phyloP scores from a whole-genome alignment of 2,888 invertebrate genomes.

The Proisotoma minuta region DNA sequence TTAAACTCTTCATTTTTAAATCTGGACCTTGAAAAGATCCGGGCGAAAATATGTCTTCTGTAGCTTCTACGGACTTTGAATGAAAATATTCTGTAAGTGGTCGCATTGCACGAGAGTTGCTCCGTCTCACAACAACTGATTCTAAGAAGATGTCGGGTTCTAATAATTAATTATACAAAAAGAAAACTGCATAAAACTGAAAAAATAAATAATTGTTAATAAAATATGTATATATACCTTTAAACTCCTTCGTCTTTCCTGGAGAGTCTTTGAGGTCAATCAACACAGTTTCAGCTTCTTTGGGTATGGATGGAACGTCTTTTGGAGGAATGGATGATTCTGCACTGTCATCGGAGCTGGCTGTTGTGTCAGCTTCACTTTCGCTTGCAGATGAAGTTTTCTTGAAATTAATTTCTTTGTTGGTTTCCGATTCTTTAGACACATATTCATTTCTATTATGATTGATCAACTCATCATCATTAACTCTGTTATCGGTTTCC shows the following conservation, averaged over 20 bases:
- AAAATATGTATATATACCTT: too few species aligned
- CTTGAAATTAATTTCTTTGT: background rate
- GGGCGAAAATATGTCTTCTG: background rate
- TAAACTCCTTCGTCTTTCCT: too few species aligned
- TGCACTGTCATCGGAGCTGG: too few species aligned
- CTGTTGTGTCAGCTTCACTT: too few species aligned
- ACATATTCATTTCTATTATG: background rate
- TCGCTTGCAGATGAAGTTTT: background rate
- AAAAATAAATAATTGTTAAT: too few species aligned
- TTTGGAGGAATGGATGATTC: too few species aligned
- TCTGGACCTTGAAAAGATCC: background rate
- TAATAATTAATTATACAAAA: too few species aligned
- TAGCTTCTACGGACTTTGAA: background rate
- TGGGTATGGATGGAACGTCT: too few species aligned
- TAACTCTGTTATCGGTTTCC: too few species aligned
- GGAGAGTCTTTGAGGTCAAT: background rate
- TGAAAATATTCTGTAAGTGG: constrained; percentile 13
- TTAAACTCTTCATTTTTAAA: constrained; percentile 15
- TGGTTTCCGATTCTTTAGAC: background rate
- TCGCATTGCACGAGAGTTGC: background rate
- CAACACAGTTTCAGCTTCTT: too few species aligned
- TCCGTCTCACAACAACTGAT: background rate
- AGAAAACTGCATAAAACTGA: too few species aligned
- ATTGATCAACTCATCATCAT: background rate
- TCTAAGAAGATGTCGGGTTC: too few species aligned